Evolutionary conservation across 1,140 invertebrate genomes (phyloP), one percentile per base, ranked within the genome.

Genomic region (Andricus grossulariae): DNA sequence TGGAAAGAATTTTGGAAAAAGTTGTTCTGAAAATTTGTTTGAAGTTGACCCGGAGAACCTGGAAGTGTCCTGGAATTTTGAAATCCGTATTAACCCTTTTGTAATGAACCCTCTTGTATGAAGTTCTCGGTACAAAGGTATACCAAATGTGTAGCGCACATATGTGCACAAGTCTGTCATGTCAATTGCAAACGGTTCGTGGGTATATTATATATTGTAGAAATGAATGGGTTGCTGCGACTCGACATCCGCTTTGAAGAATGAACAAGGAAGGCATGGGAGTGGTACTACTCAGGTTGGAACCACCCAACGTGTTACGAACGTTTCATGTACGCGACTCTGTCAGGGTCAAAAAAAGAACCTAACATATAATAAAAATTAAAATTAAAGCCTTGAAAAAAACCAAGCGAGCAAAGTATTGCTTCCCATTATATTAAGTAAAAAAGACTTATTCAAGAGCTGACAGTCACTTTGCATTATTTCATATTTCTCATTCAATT

Each of bases 161-260:
- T 21, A 39, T 66, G 60, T 66, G 25, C 60, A 8, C 32, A 66
- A 66, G 25, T 66, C 60, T 66, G 60, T 25, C 60, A 66, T 66
- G 60, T 45, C 60, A 66, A 66, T 66, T 66, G 60, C 60, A 66
- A 45, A 45, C 60, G 5, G 60, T 66, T 66, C 57, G 13, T 66
- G 39, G 60, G 60, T 66, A 66, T 66, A 39, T 32, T 60, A 12
- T 60, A 60, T 60, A 60, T 66, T 45, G 60, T 66, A 45, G 39
- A 66, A 79, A 82, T 83, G 78, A 82, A 84, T 77, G 82, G 45
- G 76, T 55, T 55, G 52, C 50, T 51, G 75, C 80, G 50, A 72
- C 73, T 55, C 71, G 76, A 79, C 76, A 82, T 84, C 79, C 73
- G 78, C 71, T 81, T 77, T 57, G 76, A 82, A 84, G 81, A 73